These are phyloP conservation scores for Gracilinanus agilis DNA, from an alignment of 2,113 vertebrate species.

Conservation along the genomic window DNA sequence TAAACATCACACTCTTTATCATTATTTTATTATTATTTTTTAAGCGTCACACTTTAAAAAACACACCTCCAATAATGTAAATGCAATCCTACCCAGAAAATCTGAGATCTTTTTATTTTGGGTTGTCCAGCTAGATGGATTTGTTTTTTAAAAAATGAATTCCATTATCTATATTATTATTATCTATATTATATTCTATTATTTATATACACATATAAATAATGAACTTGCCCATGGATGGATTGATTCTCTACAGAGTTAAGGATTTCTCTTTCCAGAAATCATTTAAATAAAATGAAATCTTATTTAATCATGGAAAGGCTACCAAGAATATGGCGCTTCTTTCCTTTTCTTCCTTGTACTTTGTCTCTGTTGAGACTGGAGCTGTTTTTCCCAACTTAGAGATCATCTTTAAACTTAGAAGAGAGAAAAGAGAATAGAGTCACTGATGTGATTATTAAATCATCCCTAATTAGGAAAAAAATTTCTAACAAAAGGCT, in stretches of 20 bases:
- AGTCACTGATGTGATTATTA: slow-evolving; percentile 42
- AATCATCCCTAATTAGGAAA: slow-evolving; percentile 44
- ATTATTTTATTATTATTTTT: too few species aligned
- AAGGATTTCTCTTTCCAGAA: slow-evolving; percentile 56
- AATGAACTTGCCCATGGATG: neutral
- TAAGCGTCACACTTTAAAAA: slow-evolving; percentile 47
- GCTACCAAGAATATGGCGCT: neutral
- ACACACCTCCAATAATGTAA: slow-evolving; percentile 19
- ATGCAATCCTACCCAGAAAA: neutral
- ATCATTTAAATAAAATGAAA: slow-evolving; percentile 51
- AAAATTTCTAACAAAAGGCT: slow-evolving; percentile 10
- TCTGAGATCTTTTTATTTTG: slow-evolving; percentile 35
- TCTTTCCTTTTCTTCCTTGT: slow-evolving; percentile 47
- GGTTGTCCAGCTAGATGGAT: slow-evolving; percentile 30
- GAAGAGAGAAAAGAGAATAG: neutral
- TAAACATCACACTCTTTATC: slow-evolving; percentile 59
- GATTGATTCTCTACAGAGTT: slow-evolving; percentile 47
- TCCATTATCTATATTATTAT: too few species aligned
- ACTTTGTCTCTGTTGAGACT: neutral
- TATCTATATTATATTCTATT: too few species aligned
- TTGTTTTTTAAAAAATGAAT: slow-evolving; percentile 19
- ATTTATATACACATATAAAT: too few species aligned
- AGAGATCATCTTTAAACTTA: slow-evolving; percentile 30
- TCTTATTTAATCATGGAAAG: slow-evolving; percentile 9
- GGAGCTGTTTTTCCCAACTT: slow-evolving; percentile 26